Evolutionary conservation across 2,113 vertebrate species (phyloP), one percentile per base, ranked within the genome.

Genomic region (Cygnus atratus): DNA sequence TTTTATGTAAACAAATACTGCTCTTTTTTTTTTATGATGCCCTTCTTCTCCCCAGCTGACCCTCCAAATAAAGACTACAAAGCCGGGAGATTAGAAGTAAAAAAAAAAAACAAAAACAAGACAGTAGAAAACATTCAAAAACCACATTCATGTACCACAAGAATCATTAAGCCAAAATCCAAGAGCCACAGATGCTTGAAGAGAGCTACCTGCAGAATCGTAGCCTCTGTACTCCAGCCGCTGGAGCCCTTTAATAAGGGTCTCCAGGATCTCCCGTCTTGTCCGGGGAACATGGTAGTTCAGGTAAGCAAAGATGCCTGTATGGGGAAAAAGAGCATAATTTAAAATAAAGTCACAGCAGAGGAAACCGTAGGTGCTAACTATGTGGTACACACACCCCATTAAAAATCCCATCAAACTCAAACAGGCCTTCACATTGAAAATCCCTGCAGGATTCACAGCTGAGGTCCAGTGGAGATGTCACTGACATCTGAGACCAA

Each of bases 251-350:
- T 99, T 99, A 92, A 99, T 98, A 9, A 99, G 98, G 50, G 99
- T 99, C 97, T 99, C 99, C 97, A 99, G 98, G 98, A 99, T 99
- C 96, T 99, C 99, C 72, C 99, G 96, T 33, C 99, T 98, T 63
- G 99, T 99, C 96, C 98, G 98, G 87, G 99, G 99, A 83, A 99
- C 99, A 71, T 99, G 99, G 97, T 99, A 99, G 97, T 99, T 99
- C 92, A 99, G 98, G 98, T 99, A 99, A 54, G 99, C 99, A 97
- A 99, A 99, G 96, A 99, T 99, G 97, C 99, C 99, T 99, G 85
- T 1, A 71, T 1, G 37, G 80, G 72, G 72, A 25, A 26, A 15
- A 67, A 35, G 10, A 84, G 24, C 28, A 52, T 0, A 14, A 13
- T 4, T 70, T 4, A 11, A 3, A 9, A 31, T 6, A 22, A 10